Base-by-base conservation (phyloP, 30 jellyfish, hydroid and myxozoan species). In the Sanderia malayensis region DNA sequence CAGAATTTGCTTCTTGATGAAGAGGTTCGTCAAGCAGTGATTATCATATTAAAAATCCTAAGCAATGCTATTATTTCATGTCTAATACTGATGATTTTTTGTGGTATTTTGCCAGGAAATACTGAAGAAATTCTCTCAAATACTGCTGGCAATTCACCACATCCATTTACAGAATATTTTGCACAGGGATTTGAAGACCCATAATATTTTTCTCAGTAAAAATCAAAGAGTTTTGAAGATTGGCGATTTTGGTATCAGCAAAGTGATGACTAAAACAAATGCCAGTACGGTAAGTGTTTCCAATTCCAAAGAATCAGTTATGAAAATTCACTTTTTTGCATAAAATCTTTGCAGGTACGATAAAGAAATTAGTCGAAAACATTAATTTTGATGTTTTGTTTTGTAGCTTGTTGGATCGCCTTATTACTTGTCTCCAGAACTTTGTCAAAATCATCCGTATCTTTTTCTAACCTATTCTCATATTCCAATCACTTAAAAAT, bases 391-490 rank as follows among this genome's bases (percentile, higher is more conserved):
- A n/a, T n/a, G n/a, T n/a, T 62, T 71, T 44, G 0, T 49, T 67
- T 79, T 84, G 29, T 70, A 92, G 98, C 94, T 94, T 69, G 95
- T 92, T 28, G 98, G 98, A 25, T 86, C 98, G 21, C 94, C 98
- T 19, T 96, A 92, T 70, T 92, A 92, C 82, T 62, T 92, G 71
- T 92, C 98, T 20, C 98, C 98, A 4, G 98, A 92, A 61, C 95
- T 84, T 10, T 94, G 95, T 44, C 96, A 92, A 61, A 94, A 94
- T 31, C 88, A 92, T 46, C 94, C 96, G 98, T 92, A 92, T 92
- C 98, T 86, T 84, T 73, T 70, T 68, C 11, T 10, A 13, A 6
- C 10, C 7, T 17, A 15, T n/a, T 29, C 2, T 19, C 0, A 24
- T 24, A 9, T 22, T 23, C n/a, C 55, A 9, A 1, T 1, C 0